phyloP scores from a whole-genome alignment of 2,113 vertebrate genomes.

The Prunella himalayana region DNA sequence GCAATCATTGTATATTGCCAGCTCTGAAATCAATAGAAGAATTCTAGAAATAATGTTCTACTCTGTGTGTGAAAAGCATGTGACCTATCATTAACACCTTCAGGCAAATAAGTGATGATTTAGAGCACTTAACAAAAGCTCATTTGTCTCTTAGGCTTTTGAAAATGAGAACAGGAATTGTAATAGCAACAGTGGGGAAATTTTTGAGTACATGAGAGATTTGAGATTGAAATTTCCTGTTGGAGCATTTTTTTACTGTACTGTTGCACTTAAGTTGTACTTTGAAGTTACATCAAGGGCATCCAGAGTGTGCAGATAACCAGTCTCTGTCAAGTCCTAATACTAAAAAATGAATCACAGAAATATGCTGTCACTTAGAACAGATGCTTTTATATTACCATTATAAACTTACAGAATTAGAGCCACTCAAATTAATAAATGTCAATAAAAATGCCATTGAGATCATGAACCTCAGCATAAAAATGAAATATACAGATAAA shows the following conservation, averaged over 20 bases:
- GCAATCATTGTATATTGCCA: not conserved
- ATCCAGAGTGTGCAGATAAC: not conserved
- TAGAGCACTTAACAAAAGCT: not conserved
- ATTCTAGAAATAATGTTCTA: not conserved
- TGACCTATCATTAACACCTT: not conserved
- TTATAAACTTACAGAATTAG: not conserved
- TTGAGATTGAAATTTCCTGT: not conserved
- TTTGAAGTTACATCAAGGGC: constrained; percentile 33
- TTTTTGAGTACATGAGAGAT: not conserved
- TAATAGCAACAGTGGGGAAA: not conserved
- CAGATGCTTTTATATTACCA: not conserved
- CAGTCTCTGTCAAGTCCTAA: not conserved
- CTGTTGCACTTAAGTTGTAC: not conserved
- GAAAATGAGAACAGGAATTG: not conserved
- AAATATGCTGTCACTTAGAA: not conserved
- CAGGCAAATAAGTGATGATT: not conserved
- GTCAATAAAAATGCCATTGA: not conserved
- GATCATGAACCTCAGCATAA: not conserved
- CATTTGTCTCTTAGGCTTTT: constrained; percentile 6
- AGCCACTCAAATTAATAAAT: not conserved
- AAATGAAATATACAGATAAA: not conserved
- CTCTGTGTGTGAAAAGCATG: not conserved
- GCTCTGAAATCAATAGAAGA: not conserved
- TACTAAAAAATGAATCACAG: constrained; percentile 6
- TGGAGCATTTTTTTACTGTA: not conserved